Conservation (phyloP, 2,888 invertebrate species). For the Macrophya annulata region DNA sequence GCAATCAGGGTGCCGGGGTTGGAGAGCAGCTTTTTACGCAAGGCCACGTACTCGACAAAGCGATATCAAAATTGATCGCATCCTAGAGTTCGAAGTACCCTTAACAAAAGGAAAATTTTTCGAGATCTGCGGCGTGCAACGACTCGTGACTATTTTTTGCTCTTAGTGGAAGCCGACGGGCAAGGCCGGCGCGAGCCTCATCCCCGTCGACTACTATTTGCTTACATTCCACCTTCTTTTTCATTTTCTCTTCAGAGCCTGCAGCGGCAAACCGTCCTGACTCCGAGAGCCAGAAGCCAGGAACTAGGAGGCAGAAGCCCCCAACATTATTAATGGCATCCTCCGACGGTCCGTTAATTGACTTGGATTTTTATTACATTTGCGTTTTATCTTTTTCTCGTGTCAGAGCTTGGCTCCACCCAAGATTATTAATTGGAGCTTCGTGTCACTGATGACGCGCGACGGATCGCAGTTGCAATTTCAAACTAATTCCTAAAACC, state of each 20-base stretch:
- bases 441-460: slow-evolving; percentile 59
- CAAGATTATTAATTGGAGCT: slow-evolving; percentile 65
- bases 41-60: slow-evolving; percentile 43
- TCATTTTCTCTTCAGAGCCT: slow-evolving; percentile 58
- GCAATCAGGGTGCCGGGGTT: slow-evolving; percentile 6
- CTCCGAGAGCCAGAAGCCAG: slow-evolving; percentile 58
- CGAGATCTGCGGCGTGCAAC: slow-evolving; percentile 69
- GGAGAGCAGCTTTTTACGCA: slow-evolving; percentile 24
- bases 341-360: slow-evolving; percentile 74
- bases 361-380: slow-evolving; percentile 74
- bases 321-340: slow-evolving; percentile 73
- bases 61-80: slow-evolving; percentile 49
- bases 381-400: slow-evolving; percentile 60
- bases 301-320: slow-evolving; percentile 59
- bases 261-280: slow-evolving; percentile 37
- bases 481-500: slow-evolving; percentile 14
- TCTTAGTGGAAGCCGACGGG: slow-evolving; percentile 39
- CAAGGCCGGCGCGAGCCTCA: slow-evolving; percentile 45
- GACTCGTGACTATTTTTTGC: slow-evolving; percentile 73
- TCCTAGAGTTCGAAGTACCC: slow-evolving; percentile 36
- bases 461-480: slow-evolving; percentile 45
- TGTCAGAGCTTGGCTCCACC: slow-evolving; percentile 59
- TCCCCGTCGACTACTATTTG: slow-evolving; percentile 67
- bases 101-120: slow-evolving; percentile 60
- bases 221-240: slow-evolving; percentile 67